Conservation (phyloP, 2,888 invertebrate species). For the Keiferia lycopersicella region DNA sequence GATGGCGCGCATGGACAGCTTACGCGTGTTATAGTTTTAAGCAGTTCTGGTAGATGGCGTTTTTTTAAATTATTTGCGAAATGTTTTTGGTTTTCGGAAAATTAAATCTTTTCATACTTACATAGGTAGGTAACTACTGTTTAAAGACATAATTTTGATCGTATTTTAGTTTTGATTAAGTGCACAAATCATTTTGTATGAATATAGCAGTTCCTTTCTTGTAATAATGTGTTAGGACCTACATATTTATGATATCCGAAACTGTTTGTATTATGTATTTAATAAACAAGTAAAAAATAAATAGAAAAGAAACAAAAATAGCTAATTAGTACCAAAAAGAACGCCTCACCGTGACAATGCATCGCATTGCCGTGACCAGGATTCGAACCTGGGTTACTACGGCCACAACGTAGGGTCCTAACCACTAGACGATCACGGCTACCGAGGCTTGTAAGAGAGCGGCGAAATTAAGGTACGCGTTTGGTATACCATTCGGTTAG, state of each 20-base stretch:
- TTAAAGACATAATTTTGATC: too few relatives aligned
- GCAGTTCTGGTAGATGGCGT: not conserved
- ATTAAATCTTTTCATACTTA: not conserved
- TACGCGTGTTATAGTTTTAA: not conserved
- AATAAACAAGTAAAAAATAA: constrained; percentile 7
- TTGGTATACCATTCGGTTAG: not conserved
- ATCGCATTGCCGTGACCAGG: constrained; percentile 75
- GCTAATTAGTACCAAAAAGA: constrained; percentile 37
- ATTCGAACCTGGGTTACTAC: constrained; percentile 85
- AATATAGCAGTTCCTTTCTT: too few relatives aligned
- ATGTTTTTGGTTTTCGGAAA: not conserved
- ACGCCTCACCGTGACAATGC: constrained; percentile 73
- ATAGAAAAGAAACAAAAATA: constrained; percentile 23
- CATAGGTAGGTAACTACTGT: too few relatives aligned
- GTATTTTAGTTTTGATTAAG: too few relatives aligned
- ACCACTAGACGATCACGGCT: constrained; percentile 86
- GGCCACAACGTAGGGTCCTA: constrained; percentile 86
- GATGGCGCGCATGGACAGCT: not conserved
- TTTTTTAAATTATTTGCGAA: not conserved
- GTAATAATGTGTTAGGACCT: too few relatives aligned
- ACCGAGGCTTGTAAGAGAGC: constrained; percentile 31
- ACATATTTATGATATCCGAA: too few relatives aligned
- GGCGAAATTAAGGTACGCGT: constrained; percentile 42
- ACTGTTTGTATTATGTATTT: too few relatives aligned
- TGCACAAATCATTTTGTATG: too few relatives aligned